Evolutionary conservation across 2,113 vertebrate genomes (phyloP), one percentile per base, ranked within the genome.

Genomic region (Cranoglanis bouderius): DNA sequence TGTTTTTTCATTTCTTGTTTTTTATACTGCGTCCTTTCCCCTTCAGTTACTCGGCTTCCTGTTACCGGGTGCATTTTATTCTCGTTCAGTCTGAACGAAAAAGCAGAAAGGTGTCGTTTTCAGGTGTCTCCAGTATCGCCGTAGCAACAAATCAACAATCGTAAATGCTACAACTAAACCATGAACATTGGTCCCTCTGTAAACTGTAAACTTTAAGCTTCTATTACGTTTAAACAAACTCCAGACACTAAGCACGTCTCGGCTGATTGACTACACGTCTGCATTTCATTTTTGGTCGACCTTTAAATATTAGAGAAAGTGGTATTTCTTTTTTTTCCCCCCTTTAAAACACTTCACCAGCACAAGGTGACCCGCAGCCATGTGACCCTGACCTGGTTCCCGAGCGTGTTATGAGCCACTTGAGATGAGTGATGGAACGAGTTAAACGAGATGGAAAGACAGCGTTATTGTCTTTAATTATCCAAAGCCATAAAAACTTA

Each of bases 401-500:
- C 32, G 43, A 53, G n/a, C 51, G 8, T 70, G 67, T 87, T 91
- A 89, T 9, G 85, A 90, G 88, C 80, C 88, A 89, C 86, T 92
- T 91, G 49, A 88, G 83, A 88, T 91, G 82, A 91, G 81, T 92
- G 90, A 92, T 91, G 51, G 88, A 83, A 72, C 84, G 38, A 85
- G 88, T 88, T 86, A 89, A 80, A 38, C 38, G 87, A 87, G 74
- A 87, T 38, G 61, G 55, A 55, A 78, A 38, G 53, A n/a, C 51
- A 82, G 84, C 21, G 57, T 40, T 82, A 89, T 61, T 67, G 43
- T 90, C 43, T 61, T 82, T 85, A 87, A 90, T 90, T 87, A 90
- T 89, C 83, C 77, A 53, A 81, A 82, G 86, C 88, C 90, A 90
- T 92, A 91, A 91, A 92, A 88, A 55, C 82, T 88, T 89, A 90